Percentiles rank a stretch among this genome's conserved stretches.
These are phyloP conservation scores for Crotalus horridus DNA, from an alignment of 2,113 vertebrate genomes.

Conservation along the genomic window DNA sequence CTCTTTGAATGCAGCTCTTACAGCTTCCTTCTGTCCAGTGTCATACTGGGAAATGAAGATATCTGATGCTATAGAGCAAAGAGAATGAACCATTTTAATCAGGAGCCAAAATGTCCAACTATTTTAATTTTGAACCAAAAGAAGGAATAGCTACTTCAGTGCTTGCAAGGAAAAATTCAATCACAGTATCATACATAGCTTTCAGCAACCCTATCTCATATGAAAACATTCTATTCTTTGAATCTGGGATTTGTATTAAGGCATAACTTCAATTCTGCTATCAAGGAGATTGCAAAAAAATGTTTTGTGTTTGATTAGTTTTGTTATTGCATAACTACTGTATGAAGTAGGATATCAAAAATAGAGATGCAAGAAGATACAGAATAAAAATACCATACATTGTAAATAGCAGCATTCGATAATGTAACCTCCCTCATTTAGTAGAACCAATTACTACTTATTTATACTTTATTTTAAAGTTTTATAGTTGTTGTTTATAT, in stretches of 20 bases:
- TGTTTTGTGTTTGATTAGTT: not conserved
- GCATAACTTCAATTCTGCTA: not conserved
- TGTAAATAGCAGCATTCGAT: not conserved
- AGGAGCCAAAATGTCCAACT: not conserved
- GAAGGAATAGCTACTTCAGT: not conserved
- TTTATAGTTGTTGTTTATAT: not conserved
- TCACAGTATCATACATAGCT: no score
- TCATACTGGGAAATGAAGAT: constrained; percentile 81
- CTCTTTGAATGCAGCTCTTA: constrained; percentile 77
- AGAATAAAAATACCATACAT: not conserved
- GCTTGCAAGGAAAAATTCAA: not conserved
- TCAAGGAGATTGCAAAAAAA: not conserved
- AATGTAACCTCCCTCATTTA: not conserved
- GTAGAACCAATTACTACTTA: not conserved
- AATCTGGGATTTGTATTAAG: not conserved
- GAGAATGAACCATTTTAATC: not conserved
- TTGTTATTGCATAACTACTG: not conserved
- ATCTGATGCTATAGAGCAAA: constrained; percentile 68
- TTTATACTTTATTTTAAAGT: not conserved
- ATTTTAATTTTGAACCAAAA: not conserved
- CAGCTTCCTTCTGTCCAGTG: constrained; percentile 75
- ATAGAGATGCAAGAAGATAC: not conserved
- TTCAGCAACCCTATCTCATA: not conserved
- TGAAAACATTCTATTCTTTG: not conserved
- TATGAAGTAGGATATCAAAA: not conserved